phyloP scores from a whole-genome alignment of 37 sponge, comb jelly and placozoan genomes.

The Ephydatia muelleri region DNA sequence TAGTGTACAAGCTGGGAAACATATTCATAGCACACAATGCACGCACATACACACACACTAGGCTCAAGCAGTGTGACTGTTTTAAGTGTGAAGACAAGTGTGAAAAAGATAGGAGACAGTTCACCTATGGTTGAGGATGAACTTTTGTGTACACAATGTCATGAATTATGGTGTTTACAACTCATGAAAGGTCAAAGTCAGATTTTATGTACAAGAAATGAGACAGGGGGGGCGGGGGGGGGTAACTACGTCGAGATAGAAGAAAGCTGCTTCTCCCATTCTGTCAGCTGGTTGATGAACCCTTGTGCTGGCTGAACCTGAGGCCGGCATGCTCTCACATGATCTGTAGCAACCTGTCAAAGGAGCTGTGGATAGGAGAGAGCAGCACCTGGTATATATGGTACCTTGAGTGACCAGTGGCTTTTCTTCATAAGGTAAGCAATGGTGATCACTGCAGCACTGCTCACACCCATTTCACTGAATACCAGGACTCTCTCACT shows the following conservation, averaged over 20 bases:
- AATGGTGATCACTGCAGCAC: slow-evolving; percentile 55
- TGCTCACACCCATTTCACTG: slow-evolving; percentile 69
- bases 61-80: neutral
- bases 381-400: neutral
- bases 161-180: no score
- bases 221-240: no score
- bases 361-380: neutral
- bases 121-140: neutral
- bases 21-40: neutral
- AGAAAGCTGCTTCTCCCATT: slow-evolving; percentile 64
- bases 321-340: slow-evolving; percentile 51
- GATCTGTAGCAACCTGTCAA: slow-evolving; percentile 66
- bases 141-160: neutral
- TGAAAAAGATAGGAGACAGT: neutral
- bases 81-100: neutral
- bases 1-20: slow-evolving; percentile 1
- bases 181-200: no score
- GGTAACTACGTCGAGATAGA: neutral
- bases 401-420: slow-evolving; percentile 75
- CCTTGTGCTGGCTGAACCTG: slow-evolving; percentile 56
- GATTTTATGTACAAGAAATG: no score
- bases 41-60: neutral
- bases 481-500: slow-evolving; percentile 71
- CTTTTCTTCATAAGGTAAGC: slow-evolving; percentile 84
- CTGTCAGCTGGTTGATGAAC: slow-evolving; percentile 70